A percentile compares a stretch with the other conserved stretches of the same genome.
These are phyloP conservation scores for Melanotaenia boesemani DNA, from an alignment of 2,797 vertebrate species.

Conservation along the genomic window DNA sequence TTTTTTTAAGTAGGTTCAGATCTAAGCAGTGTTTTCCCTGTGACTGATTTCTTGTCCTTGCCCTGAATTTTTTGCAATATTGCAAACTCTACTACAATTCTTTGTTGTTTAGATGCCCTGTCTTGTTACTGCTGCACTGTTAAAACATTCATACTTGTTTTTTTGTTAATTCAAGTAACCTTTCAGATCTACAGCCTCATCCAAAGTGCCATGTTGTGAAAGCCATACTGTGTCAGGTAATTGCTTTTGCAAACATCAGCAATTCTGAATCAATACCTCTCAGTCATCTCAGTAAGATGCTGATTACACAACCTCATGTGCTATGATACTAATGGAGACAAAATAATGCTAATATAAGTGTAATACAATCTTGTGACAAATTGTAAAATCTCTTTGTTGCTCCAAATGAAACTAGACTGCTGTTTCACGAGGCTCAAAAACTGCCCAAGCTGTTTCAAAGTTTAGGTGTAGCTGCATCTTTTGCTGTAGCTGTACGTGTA, in stretches of 20 bases:
- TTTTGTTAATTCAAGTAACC: neutral
- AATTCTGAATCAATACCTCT: conserved; percentile 68
- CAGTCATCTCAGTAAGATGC: conserved; percentile 49
- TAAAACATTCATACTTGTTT: neutral
- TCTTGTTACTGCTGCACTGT: conserved; percentile 3
- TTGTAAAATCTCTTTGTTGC: too few relatives aligned
- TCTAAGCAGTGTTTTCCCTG: conserved; percentile 1
- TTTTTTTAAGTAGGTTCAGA: conserved; percentile 24
- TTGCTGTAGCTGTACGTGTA: too few relatives aligned
- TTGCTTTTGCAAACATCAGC: conserved; percentile 65
- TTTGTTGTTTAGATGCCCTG: conserved; percentile 7
- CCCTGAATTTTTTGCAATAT: neutral
- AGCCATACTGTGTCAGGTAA: conserved; percentile 63
- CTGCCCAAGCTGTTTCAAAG: too few relatives aligned
- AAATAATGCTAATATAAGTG: conserved; percentile 51
- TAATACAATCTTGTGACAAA: too few relatives aligned
- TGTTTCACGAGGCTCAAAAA: too few relatives aligned
- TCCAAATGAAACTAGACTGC: too few relatives aligned
- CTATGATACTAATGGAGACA: conserved; percentile 45
- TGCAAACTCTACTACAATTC: neutral
- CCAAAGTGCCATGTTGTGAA: conserved; percentile 20
- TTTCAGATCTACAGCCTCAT: conserved; percentile 45
- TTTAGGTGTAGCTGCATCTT: too few relatives aligned
- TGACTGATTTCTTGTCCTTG: conserved; percentile 25
- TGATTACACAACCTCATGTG: conserved; percentile 52